phyloP scores from a whole-genome alignment of 1,140 invertebrate genomes.

The Sminthurides bifidus region DNA sequence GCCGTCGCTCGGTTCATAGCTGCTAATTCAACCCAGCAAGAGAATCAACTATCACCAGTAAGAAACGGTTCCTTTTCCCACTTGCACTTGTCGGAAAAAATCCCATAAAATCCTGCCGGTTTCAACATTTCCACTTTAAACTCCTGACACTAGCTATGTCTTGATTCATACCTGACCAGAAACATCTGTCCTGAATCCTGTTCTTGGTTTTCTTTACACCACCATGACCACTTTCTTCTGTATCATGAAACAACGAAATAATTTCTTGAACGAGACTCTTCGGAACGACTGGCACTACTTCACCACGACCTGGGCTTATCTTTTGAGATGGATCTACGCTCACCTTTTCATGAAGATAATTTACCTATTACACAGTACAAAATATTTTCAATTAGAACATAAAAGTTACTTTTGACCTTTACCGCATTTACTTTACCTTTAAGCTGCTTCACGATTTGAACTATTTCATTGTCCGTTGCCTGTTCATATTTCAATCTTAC shows the following conservation, averaged over 20 bases:
- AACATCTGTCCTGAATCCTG: slow-evolving; percentile 8
- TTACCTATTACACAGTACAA: too few relatives aligned
- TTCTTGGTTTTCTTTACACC: slow-evolving; percentile 6
- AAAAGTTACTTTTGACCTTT: neutral
- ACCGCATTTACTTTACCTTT: neutral
- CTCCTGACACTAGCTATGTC: slow-evolving; percentile 9
- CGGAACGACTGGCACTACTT: neutral
- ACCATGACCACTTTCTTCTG: slow-evolving; percentile 9
- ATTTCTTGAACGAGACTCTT: neutral
- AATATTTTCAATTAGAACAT: neutral
- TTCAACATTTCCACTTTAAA: neutral
- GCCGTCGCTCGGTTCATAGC: slow-evolving; percentile 32
- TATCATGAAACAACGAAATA: slow-evolving; percentile 15
- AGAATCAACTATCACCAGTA: slow-evolving; percentile 30
- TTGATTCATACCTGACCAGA: slow-evolving; percentile 14
- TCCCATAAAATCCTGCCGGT: slow-evolving; percentile 1
- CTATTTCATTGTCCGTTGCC: neutral
- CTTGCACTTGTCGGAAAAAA: too few relatives aligned
- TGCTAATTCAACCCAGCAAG: slow-evolving; percentile 33
- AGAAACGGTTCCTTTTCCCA: too few relatives aligned
- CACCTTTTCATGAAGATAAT: too few relatives aligned
- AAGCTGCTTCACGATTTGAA: neutral
- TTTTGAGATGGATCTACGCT: too few relatives aligned
- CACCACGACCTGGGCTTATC: neutral
- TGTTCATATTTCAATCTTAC: neutral